Evolutionary conservation across 2,888 invertebrate genomes (phyloP), one percentile per base, ranked within the genome.

Genomic region (Tolmerus cingulatus): DNA sequence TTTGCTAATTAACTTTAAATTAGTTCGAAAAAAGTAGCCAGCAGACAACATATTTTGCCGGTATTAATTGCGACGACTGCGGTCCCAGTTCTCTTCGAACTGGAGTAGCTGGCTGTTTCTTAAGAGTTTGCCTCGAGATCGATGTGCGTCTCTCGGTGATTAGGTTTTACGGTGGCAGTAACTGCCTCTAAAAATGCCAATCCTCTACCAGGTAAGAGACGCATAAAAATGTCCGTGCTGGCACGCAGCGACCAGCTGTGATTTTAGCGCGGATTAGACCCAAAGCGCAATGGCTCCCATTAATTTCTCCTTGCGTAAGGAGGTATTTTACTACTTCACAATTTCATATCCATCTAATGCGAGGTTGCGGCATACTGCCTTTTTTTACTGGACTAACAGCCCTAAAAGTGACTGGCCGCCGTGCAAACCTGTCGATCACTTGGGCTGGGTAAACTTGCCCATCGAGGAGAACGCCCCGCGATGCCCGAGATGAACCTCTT

Each of bases 251-350:
- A 27, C 27, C 27, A 51, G 23, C 66, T 27, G 27, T 66, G 66
- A 66, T 19, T 66, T 55, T 55, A 12, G n/a, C n/a, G 5, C 51
- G 51, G 51, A 78, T n/a, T 23, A 40, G 12, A 23, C 30, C 5
- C 0, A 37, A 27, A 30, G 46, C 55, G 81, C 46, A 81, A 81
- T 81, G 81, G 55, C 23, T 51, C 27, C 12, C 55, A 55, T 46
- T 81, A 81, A 81, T 81, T 81, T 81, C 81, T 81, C 51, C 55
- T 81, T 81, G 51, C 81, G 51, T 51, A 81, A 81, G 81, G 81
- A 81, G 51, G 30, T 81, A 81, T 81, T 81, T 46, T 51, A 51
- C 55, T 16, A 81, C 51, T 81, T 23, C 55, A 55, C 55, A 14
- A 81, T 81, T 34, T 23, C 34, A 55, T 1, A 51, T 81, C 51